Base-by-base conservation (phyloP, 2,797 vertebrate species). In the Chaenodraco wilsoni region DNA sequence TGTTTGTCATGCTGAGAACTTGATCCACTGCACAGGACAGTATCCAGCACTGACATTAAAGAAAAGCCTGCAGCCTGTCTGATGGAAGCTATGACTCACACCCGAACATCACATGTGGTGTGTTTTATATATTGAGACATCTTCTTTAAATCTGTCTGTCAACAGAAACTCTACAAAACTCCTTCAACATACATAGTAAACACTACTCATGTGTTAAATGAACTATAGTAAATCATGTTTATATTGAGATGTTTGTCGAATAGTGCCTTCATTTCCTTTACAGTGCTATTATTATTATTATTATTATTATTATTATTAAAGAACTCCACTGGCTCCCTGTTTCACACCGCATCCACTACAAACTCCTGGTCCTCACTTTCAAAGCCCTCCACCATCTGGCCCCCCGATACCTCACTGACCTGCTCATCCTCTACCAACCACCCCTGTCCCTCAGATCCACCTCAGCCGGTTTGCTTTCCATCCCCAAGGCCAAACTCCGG, bases 11-110 rank as follows among this genome's bases (percentile, higher is more conserved):
- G 17, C 37, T 61, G 43, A 21, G 21, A 67, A n/a, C 45, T 70
- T 50, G 9, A 44, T 70, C 9, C 64, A 21, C 12, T 50, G 19
- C 52, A 65, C 10, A 33, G 16, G 44, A 13, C 40, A 71, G 14
- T 7, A 56, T 52, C 46, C 60, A 59, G 15, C 41, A 19, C 13
- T 48, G 21, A 33, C 21, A 33, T 19, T 15, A 21, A 19, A 55
- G 19, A 14, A 68, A 49, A 58, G 17, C 21, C 21, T 57, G 31
- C 3, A 44, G 41, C 12, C 21, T 41, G 48, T 66, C 7, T 37
- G 33, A 52, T 69, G 56, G 61, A 76, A 73, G 48, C 57, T 57
- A 43, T 79, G 69, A 79, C 52, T 80, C 73, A 73, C 14, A 5
- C 40, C 9, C 37, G 61, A 57, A 76, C 74, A 72, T 63, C n/a